Conservation (phyloP, 1,140 invertebrate genomes). For the Spodoptera frugiperda region DNA sequence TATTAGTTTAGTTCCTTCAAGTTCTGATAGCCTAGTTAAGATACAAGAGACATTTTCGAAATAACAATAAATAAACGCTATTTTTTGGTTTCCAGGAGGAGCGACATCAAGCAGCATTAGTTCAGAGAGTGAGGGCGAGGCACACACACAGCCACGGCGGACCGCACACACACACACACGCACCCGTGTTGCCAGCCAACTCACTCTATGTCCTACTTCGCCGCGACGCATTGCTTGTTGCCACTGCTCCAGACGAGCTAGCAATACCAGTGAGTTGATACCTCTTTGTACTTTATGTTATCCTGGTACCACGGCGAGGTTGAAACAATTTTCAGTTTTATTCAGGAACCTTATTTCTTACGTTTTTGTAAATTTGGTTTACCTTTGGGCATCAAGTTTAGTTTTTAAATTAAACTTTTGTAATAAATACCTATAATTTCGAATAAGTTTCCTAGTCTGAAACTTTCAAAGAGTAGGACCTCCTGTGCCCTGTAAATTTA, state of each 20-base stretch:
- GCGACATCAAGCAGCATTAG: slow-evolving; percentile 73
- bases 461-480: too few relatives aligned
- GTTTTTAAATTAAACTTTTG: too few relatives aligned
- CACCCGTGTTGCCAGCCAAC: slow-evolving; percentile 60
- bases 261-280: slow-evolving; percentile 51
- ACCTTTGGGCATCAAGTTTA: too few relatives aligned
- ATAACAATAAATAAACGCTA: too few relatives aligned
- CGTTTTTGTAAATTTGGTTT: too few relatives aligned
- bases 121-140: slow-evolving; percentile 77
- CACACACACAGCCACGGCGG: slow-evolving; percentile 3
- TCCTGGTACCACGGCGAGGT: not conserved
- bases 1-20: not conserved
- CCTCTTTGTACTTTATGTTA: not conserved
- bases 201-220: slow-evolving; percentile 72
- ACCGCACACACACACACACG: slow-evolving; percentile 20
- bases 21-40: not conserved
- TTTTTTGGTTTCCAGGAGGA: slow-evolving; percentile 63
- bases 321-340: not conserved
- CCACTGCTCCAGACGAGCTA: slow-evolving; percentile 52
- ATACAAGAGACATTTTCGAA: too few relatives aligned
- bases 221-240: slow-evolving; percentile 61
- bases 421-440: too few relatives aligned
- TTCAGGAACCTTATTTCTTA: too few relatives aligned
- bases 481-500: too few relatives aligned
- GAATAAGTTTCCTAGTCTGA: too few relatives aligned